Percentiles rank a stretch among this genome's conserved stretches.
phyloP scores from a whole-genome alignment of 2,888 invertebrate genomes.

The Trichogramma dendrolimi region DNA sequence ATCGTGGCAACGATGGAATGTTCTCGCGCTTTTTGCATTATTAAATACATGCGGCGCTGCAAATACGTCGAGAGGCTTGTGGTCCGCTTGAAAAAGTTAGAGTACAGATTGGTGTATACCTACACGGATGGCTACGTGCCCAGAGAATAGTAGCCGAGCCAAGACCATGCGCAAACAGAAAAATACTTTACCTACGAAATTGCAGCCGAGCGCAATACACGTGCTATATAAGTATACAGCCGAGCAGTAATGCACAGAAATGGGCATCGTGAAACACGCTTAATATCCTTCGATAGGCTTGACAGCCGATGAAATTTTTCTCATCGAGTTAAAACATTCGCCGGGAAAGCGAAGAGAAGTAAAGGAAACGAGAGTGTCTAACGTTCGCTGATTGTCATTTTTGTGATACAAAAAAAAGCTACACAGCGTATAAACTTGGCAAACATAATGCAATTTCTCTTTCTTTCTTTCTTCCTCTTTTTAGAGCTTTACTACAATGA shows the following conservation, averaged over 20 bases:
- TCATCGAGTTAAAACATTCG: slow-evolving; percentile 10
- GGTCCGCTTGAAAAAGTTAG: slow-evolving; percentile 5
- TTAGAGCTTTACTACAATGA: too few relatives aligned
- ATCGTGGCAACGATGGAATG: background rate
- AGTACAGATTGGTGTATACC: slow-evolving; percentile 11
- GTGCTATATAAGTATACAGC: slow-evolving; percentile 4
- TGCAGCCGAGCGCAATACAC: slow-evolving; percentile 15
- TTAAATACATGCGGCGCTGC: background rate
- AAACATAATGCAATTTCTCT: too few relatives aligned
- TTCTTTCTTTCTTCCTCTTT: too few relatives aligned
- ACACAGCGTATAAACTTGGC: too few relatives aligned
- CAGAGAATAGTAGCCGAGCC: slow-evolving; percentile 32
- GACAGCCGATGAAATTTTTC: slow-evolving; percentile 15
- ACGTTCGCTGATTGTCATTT: too few relatives aligned
- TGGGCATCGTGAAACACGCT: slow-evolving; percentile 7
- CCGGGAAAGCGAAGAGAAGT: background rate
- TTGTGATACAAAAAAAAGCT: background rate
- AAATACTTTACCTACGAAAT: slow-evolving; percentile 31
- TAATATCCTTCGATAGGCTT: slow-evolving; percentile 19
- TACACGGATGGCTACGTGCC: slow-evolving; percentile 34
- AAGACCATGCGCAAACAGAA: slow-evolving; percentile 38
- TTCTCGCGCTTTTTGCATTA: background rate
- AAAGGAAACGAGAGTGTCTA: background rate
- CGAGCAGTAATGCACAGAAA: slow-evolving; percentile 11
- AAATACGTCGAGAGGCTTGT: background rate